Conservation (phyloP, 2,113 vertebrate genomes). For the Scolopax mira region DNA sequence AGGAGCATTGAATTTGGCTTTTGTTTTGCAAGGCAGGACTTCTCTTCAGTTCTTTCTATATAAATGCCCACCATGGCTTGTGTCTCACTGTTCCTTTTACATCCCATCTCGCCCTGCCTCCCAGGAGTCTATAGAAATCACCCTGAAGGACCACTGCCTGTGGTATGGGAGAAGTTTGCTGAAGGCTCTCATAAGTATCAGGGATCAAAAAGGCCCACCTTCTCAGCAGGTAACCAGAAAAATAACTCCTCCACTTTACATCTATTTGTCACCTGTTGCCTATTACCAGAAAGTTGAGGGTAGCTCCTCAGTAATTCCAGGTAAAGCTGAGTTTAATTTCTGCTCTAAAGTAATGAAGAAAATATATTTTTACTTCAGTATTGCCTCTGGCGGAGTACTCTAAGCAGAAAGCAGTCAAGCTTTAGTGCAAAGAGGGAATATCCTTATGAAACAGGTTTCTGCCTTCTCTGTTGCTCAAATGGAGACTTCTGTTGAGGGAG, state of each 20-base stretch:
- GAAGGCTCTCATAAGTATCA: not conserved
- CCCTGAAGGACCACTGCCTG: not conserved
- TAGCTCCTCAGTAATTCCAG: not conserved
- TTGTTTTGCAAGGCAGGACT: not conserved
- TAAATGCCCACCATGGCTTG: rapidly evolving
- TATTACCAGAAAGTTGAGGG: not conserved
- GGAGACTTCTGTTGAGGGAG: not conserved
- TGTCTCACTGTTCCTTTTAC: not conserved
- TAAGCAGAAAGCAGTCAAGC: not conserved
- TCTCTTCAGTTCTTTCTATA: not conserved
- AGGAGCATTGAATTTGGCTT: not conserved
- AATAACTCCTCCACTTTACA: not conserved
- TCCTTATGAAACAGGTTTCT: not conserved
- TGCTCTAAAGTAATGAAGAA: not conserved
- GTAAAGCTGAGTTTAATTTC: not conserved
- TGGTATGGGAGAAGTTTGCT: not conserved
- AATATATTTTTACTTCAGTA: not conserved
- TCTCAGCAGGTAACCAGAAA: not conserved
- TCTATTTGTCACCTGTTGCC: not conserved
- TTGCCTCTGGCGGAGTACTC: not conserved
- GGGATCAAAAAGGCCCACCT: not conserved
- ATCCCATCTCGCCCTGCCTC: not conserved
- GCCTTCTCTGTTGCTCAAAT: not conserved
- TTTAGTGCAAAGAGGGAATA: not conserved
- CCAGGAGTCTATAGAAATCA: not conserved